These are phyloP conservation scores for Atrichornis clamosus DNA, from an alignment of 2,113 vertebrate species.

Conservation along the genomic window DNA sequence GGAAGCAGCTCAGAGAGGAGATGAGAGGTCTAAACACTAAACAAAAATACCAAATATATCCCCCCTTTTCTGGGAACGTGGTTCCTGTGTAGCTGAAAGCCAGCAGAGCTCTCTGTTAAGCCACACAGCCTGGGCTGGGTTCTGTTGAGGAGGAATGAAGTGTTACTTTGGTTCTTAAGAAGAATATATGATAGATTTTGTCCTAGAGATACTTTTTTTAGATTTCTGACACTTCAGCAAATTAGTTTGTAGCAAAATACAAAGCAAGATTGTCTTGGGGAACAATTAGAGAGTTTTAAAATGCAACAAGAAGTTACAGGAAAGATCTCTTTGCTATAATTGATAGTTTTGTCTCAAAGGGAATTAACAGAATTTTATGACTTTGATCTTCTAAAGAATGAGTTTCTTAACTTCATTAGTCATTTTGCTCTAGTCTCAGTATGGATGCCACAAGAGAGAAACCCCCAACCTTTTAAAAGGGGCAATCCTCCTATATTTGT, in stretches of 20 bases:
- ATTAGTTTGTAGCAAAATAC: not conserved
- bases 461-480: not conserved
- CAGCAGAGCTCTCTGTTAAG: not conserved
- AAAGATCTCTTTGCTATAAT: not conserved
- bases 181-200: not conserved
- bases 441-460: not conserved
- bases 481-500: not conserved
- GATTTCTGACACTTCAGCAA: not conserved
- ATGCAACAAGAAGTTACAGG: not conserved
- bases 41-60: not conserved
- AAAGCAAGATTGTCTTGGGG: not conserved
- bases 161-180: not conserved
- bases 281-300: not conserved
- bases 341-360: not conserved
- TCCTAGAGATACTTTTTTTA: not conserved
- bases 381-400: conserved; percentile 29
- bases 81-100: not conserved
- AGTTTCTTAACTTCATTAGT: not conserved
- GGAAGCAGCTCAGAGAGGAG: not conserved
- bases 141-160: not conserved
- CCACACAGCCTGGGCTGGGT: not conserved
- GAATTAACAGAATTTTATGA: not conserved
- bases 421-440: not conserved
- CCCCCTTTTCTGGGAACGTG: rapidly evolving
- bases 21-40: not conserved